phyloP scores from a whole-genome alignment of 1,140 invertebrate species.

The Dolichoris vasculosae region DNA sequence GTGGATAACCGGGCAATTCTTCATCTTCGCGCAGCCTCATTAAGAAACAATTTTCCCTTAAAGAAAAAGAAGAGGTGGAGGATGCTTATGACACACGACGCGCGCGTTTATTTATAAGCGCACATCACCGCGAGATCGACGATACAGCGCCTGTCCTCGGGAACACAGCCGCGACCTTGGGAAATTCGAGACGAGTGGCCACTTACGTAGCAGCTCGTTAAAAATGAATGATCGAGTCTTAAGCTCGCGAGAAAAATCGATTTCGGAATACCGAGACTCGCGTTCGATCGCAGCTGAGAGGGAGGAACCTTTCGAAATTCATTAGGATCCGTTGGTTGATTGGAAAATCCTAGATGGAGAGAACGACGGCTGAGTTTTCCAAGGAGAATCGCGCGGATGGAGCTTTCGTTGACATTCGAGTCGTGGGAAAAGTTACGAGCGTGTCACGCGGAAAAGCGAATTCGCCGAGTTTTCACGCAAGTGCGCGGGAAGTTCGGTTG shows the following conservation, averaged over 20 bases:
- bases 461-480: background rate
- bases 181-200: background rate
- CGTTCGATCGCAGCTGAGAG: background rate
- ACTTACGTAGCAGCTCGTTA: no score
- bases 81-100: conserved; percentile 6
- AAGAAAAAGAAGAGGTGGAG: background rate
- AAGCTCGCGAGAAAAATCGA: background rate
- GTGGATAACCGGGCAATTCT: conserved; percentile 7
- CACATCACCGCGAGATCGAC: no score
- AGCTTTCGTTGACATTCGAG: background rate
- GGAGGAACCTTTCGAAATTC: background rate
- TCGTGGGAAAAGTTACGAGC: background rate
- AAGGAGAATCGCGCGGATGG: no score
- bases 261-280: background rate
- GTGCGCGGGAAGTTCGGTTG: background rate
- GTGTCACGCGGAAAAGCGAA: background rate
- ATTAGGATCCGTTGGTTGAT: background rate
- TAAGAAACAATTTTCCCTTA: conserved; percentile 35
- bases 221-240: background rate
- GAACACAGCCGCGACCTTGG: background rate
- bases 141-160: no score
- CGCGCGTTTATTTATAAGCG: background rate
- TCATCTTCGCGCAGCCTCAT: conserved; percentile 22
- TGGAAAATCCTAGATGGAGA: background rate
- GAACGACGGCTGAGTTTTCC: background rate